These are phyloP conservation scores for Callyntrura sp. DNA, from an alignment of 2,888 invertebrate genomes.

Conservation along the genomic window DNA sequence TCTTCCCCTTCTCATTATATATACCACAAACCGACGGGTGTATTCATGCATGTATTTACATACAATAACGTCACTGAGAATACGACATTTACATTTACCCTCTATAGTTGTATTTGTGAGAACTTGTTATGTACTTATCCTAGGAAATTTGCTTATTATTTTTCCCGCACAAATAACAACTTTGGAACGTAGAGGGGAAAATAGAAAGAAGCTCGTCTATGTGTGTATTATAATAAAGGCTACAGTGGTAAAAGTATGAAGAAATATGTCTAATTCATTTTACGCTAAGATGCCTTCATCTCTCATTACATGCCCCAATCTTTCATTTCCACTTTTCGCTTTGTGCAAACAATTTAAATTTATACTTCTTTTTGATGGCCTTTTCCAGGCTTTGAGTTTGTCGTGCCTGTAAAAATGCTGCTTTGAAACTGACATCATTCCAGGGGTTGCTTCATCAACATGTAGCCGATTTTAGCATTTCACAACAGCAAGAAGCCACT, in stretches of 20 bases:
- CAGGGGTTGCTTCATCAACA: background rate
- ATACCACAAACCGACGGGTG: background rate
- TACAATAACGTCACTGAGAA: background rate
- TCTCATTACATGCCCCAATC: slow-evolving; percentile 65
- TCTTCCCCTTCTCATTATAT: background rate
- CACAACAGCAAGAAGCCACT: background rate
- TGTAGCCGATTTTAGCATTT: background rate
- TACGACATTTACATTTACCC: background rate
- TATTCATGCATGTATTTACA: slow-evolving; percentile 28
- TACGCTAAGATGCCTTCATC: slow-evolving; percentile 43
- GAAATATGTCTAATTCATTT: slow-evolving; percentile 53
- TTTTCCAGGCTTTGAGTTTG: background rate
- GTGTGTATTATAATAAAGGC: slow-evolving; percentile 9
- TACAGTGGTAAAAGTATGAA: background rate
- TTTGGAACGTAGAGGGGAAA: background rate
- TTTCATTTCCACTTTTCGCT: slow-evolving; percentile 49
- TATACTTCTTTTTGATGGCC: slow-evolving; percentile 27
- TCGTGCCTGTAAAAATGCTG: background rate
- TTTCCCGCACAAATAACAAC: too few relatives aligned
- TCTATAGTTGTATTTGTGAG: background rate
- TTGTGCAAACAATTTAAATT: slow-evolving; percentile 45
- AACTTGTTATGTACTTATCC: background rate
- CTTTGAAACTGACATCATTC: background rate
- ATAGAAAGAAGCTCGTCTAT: background rate
- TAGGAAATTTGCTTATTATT: too few relatives aligned